A percentile compares a stretch with the other conserved stretches of the same genome.
These are phyloP conservation scores for Silurus asotus DNA, from an alignment of 2,113 vertebrate species.

Conservation along the genomic window DNA sequence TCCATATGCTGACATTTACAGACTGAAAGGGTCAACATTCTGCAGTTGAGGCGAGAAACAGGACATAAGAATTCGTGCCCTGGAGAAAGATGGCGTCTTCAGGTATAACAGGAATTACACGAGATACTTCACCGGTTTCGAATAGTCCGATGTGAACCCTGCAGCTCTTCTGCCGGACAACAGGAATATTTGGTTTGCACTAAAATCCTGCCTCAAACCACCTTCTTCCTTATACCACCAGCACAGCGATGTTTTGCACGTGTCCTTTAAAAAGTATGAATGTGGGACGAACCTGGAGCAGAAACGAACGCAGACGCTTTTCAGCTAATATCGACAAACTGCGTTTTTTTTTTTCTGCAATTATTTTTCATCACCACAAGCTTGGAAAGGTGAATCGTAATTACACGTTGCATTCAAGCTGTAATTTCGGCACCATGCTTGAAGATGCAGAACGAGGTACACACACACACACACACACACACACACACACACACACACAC, in stretches of 20 bases:
- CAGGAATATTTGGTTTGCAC: slow-evolving; percentile 45
- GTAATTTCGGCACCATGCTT: not conserved
- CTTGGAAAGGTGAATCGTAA: slow-evolving; percentile 28
- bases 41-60: slow-evolving; percentile 9
- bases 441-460: not conserved
- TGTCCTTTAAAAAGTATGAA: slow-evolving; percentile 12
- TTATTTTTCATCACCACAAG: slow-evolving; percentile 18
- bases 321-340: not conserved
- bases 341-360: not conserved
- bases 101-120: slow-evolving; percentile 26
- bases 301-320: not conserved
- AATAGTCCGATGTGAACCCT: slow-evolving; percentile 37
- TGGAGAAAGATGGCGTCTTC: slow-evolving; percentile 2
- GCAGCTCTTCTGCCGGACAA: slow-evolving; percentile 1
- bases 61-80: not conserved
- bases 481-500: not conserved
- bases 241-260: slow-evolving; percentile 28
- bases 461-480: not conserved
- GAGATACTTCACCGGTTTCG: slow-evolving; percentile 9
- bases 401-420: slow-evolving; percentile 22
- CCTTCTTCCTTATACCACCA: slow-evolving; percentile 16
- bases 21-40: not conserved
- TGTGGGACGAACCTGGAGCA: not conserved
- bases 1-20: slow-evolving; percentile 55
- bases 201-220: slow-evolving; percentile 36